phyloP scores from a whole-genome alignment of 2,888 invertebrate species.

The Mesoligia furuncula region DNA sequence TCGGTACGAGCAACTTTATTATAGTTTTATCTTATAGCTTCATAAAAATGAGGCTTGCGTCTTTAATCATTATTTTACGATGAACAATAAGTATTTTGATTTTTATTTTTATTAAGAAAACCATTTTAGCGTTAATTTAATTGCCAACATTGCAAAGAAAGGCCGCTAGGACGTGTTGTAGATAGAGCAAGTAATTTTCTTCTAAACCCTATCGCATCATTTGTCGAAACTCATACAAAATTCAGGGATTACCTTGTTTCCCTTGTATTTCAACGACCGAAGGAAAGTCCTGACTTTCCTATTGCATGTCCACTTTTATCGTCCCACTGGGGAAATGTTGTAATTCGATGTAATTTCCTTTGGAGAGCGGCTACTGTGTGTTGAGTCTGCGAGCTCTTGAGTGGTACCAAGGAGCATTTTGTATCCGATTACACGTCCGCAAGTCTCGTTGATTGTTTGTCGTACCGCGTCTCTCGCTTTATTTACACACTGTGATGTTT shows the following conservation, averaged over 20 bases:
- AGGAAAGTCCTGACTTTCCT: slow-evolving; percentile 65
- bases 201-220: slow-evolving; percentile 53
- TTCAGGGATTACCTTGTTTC: slow-evolving; percentile 63
- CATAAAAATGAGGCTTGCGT: slow-evolving; percentile 56
- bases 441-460: slow-evolving; percentile 83
- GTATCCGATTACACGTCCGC: slow-evolving; percentile 85
- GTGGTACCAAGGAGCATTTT: slow-evolving; percentile 79
- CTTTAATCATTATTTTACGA: slow-evolving; percentile 54
- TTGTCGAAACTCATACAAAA: slow-evolving; percentile 65
- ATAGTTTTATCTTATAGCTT: slow-evolving; percentile 60
- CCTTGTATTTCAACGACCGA: slow-evolving; percentile 63
- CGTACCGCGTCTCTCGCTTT: slow-evolving; percentile 74
- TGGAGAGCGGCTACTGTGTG: slow-evolving; percentile 74
- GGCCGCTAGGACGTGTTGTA: slow-evolving; percentile 41
- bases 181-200: slow-evolving; percentile 45
- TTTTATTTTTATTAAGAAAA: slow-evolving; percentile 47
- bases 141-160: slow-evolving; percentile 16
- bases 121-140: slow-evolving; percentile 18
- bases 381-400: slow-evolving; percentile 74
- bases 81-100: slow-evolving; percentile 38
- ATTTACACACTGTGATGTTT: slow-evolving; percentile 82
- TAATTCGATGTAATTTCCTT: slow-evolving; percentile 80
- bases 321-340: slow-evolving; percentile 72
- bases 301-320: slow-evolving; percentile 70
- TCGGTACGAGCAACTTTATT: slow-evolving; percentile 37